Evolutionary conservation across 2,888 invertebrate genomes (phyloP).

Genomic region (Mamestra brassicae): DNA sequence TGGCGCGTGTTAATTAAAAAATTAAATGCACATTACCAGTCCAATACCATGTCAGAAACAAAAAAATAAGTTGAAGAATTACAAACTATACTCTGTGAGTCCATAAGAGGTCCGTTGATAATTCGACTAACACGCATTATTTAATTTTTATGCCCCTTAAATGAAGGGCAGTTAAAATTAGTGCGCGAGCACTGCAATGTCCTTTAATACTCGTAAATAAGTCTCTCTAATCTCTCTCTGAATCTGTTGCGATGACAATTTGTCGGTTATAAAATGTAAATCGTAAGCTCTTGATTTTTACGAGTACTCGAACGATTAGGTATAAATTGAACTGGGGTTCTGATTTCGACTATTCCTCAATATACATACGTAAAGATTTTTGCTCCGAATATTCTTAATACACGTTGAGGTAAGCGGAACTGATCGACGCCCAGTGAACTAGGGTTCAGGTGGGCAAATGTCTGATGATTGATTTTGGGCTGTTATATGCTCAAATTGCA

Average conservation of each 20-base stretch:
- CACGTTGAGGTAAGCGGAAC: no score
- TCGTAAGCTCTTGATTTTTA: slow-evolving; percentile 35
- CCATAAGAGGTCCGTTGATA: background rate
- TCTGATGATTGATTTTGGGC: no score
- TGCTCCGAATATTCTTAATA: no score
- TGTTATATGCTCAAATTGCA: no score
- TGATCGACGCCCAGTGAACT: no score
- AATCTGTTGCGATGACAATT: slow-evolving; percentile 24
- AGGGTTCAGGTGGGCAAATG: no score
- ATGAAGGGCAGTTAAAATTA: slow-evolving; percentile 28
- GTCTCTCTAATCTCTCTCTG: background rate
- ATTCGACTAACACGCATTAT: slow-evolving; percentile 1
- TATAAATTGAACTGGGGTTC: background rate
- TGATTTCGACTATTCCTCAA: background rate
- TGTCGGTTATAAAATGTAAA: slow-evolving; percentile 42
- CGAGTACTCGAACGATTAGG: slow-evolving; percentile 3
- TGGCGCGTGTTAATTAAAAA: no score
- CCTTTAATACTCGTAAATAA: slow-evolving; percentile 47
- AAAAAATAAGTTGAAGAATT: background rate
- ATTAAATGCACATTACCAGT: no score
- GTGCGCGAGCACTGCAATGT: slow-evolving; percentile 9
- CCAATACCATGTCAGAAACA: no score
- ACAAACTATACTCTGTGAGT: background rate
- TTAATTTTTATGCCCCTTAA: slow-evolving; percentile 17
- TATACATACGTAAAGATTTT: no score